These are phyloP conservation scores for Acestrorhynchus altus DNA, from an alignment of 2,797 vertebrate genomes.

Conservation along the genomic window DNA sequence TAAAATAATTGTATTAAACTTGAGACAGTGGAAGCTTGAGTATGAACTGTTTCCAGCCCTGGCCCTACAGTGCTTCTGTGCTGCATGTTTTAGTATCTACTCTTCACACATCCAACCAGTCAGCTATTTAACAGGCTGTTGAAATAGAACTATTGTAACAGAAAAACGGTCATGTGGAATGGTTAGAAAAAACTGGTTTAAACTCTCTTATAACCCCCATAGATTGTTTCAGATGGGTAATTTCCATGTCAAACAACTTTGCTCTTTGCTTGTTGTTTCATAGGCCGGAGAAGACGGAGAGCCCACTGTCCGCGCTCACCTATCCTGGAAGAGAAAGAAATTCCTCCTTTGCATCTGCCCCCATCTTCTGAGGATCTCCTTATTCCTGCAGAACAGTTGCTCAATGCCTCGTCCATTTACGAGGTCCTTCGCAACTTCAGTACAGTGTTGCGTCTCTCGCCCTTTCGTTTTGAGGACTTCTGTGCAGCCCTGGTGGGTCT, in stretches of 20 bases:
- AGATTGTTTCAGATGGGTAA: not conserved
- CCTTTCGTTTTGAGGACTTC: constrained; percentile 98
- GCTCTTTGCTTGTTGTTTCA: not conserved
- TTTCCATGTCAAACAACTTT: not conserved
- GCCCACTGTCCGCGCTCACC: constrained; percentile 90
- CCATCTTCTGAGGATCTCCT: constrained; percentile 94
- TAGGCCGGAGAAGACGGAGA: constrained; percentile 88
- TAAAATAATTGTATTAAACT: too few relatives aligned
- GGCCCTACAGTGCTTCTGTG: not conserved
- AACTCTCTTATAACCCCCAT: not conserved
- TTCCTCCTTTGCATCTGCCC: constrained; percentile 90
- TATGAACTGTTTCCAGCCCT: too few relatives aligned
- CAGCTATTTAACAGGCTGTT: not conserved
- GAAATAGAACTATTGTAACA: not conserved
- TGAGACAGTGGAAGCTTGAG: too few relatives aligned
- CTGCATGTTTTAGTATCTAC: not conserved
- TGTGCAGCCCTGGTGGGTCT: constrained; percentile 93
- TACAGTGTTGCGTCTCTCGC: constrained; percentile 93
- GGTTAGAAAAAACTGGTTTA: not conserved
- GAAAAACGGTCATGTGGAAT: not conserved
- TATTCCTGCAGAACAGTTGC: constrained; percentile 91
- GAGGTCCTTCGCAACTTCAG: constrained; percentile 97
- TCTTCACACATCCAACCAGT: not conserved
- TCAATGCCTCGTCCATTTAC: constrained; percentile 91
- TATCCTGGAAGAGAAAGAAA: constrained; percentile 93